Conservation (phyloP, 1,140 invertebrate species). For the Papilio helenus region DNA sequence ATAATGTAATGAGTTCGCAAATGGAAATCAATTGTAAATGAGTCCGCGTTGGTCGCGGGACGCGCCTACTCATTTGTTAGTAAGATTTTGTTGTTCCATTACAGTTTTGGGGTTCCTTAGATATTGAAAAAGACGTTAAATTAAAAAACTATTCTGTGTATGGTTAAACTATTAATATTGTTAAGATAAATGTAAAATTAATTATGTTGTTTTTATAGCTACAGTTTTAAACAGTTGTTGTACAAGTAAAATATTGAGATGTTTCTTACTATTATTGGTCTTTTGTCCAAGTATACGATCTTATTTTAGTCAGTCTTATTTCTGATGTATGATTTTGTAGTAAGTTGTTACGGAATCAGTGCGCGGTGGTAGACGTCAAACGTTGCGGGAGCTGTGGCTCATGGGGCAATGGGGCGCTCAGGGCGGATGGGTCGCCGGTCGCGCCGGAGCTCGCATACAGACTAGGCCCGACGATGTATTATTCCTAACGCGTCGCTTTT, state of each 20-base stretch:
- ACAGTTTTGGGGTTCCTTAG: constrained; percentile 58
- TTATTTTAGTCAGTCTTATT: no score
- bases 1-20: constrained; percentile 52
- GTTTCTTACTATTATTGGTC: no score
- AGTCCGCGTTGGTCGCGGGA: constrained; percentile 66
- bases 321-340: no score
- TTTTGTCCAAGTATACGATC: no score
- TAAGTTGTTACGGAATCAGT: background rate
- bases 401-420: background rate
- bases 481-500: constrained; percentile 78
- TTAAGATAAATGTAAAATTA: background rate
- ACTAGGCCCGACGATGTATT: constrained; percentile 62
- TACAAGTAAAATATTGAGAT: no score
- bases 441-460: background rate
- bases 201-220: no score
- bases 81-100: constrained; percentile 75
- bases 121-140: background rate
- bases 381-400: background rate
- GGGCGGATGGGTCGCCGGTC: constrained; percentile 28
- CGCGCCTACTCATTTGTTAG: constrained; percentile 78
- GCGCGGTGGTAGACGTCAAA: background rate
- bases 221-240: no score
- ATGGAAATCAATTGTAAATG: constrained; percentile 59
- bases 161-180: background rate
- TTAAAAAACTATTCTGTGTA: background rate